Evolutionary conservation across 2,113 vertebrate genomes (phyloP), one percentile per base, ranked within the genome.

Genomic region (Tauraco erythrolophus): DNA sequence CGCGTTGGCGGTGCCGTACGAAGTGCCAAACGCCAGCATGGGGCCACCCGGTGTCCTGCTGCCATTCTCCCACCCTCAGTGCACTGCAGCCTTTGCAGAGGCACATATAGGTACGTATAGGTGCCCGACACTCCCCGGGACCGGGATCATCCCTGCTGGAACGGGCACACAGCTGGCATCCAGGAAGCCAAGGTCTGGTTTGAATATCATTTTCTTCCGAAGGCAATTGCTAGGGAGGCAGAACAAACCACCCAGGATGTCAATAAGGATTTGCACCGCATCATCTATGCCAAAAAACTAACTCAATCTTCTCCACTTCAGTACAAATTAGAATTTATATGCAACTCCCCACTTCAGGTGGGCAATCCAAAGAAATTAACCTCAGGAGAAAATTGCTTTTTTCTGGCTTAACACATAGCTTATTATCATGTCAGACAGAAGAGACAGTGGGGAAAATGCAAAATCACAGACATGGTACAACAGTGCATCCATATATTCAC

Each of bases 331-430:
- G 94, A 94, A 88, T 97, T 96, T 92, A 92, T 91, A 92, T 96
- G 92, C 92, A 95, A 68, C 88, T 70, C 35, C 92, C 84, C 37
- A 89, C 89, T 96, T 97, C 89, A 97, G 78, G 94, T 94, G 83
- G 90, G 96, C 82, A 97, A 79, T 56, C 68, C 66, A 93, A 10
- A 77, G 89, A 95, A 97, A 97, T 96, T 92, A 97, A 96, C 83
- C 84, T 96, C 89, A 95, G 88, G 66, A 96, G 95, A 97, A 98
- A 98, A 98, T 96, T 97, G 86, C 81, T 94, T 97, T 96, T 79
- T 95, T 94, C 96, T 97, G 88, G 93, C 56, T 91, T 95, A 97
- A 89, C 94, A 96, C 89, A 28, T 64, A 84, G 88, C 91, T 97
- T 82, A 97, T 97, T 96, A 97, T 92, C 96, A 88, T 88, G 93